Evolutionary conservation across 1,140 invertebrate genomes (phyloP), one percentile per base, ranked within the genome.

Genomic region (Drosophila lacteicornis): DNA sequence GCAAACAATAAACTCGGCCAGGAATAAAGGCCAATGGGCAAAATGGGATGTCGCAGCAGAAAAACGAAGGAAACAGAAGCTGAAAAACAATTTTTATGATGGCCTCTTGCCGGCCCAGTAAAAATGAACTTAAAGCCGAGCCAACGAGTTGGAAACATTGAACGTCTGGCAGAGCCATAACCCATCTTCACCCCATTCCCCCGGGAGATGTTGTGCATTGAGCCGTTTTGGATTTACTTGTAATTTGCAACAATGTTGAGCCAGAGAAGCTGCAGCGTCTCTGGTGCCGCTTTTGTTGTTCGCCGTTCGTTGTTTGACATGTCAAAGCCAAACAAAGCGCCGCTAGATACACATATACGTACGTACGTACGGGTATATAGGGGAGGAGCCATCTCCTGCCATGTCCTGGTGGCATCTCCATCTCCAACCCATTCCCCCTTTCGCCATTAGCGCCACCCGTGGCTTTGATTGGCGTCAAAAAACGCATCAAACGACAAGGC

Each of bases 171-270:
- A 66, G 51, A 50, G 19, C 55, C 77, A 78, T 69, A 80, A 80
- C 77, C 57, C 62, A 68, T 71, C 63, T 57, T 79, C 43, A 51
- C 13, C 65, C 30, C 36, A 19, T 38, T 38, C 12, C n/a, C 19
- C 8, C n/a, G 19, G 25, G n/a, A 46, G 38, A 46, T 57, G 50
- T 67, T 88, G 84, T 88, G 85, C 85, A 90, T 75, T 88, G 63
- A 88, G 59, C 81, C 80, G 69, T 84, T 80, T 74, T 70, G 62
- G 80, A 60, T 79, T 86, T 82, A 63, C 80, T 79, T 81, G 78
- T 85, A 81, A 88, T 90, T 88, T 88, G 85, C 85, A 85, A 90
- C 85, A 90, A 79, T 85, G 80, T 88, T 58, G 47, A 59, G 76
- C 38, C 42, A 17, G 19, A 19, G 17, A 49, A 66, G 67, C 59